A percentile compares a stretch with the other conserved stretches of the same genome.
These are phyloP conservation scores for Malachius bipustulatus DNA, from an alignment of 2,888 invertebrate genomes.

Conservation along the genomic window DNA sequence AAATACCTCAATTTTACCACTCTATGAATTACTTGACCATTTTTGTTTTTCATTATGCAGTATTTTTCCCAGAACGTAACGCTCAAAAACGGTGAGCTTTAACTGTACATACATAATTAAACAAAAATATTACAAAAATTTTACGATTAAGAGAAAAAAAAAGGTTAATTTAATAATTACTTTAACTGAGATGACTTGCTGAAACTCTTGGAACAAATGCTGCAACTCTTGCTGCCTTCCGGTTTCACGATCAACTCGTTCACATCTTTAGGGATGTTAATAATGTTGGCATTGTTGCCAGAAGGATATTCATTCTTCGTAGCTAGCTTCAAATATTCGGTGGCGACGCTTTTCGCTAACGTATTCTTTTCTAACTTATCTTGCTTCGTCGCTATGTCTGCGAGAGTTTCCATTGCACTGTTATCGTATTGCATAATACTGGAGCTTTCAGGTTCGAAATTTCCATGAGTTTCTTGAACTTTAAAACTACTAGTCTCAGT, in stretches of 20 bases:
- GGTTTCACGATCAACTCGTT: constrained; percentile 36
- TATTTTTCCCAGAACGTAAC: too few relatives aligned
- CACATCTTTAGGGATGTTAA: constrained; percentile 27
- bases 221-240: constrained; percentile 37
- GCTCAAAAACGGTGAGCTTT: too few relatives aligned
- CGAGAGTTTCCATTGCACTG: constrained; percentile 38
- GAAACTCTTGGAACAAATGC: constrained; percentile 83
- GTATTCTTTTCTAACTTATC: constrained; percentile 37
- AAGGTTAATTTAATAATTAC: constrained; percentile 21
- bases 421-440: constrained; percentile 30
- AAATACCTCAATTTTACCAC: too few relatives aligned
- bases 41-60: too few relatives aligned
- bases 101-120: too few relatives aligned
- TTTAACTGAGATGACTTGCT: constrained; percentile 81
- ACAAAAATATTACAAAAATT: too few relatives aligned
- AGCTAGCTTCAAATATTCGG: constrained; percentile 53
- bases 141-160: constrained; percentile 3
- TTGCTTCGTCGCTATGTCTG: constrained; percentile 36
- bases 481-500: too few relatives aligned
- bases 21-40: too few relatives aligned
- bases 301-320: constrained; percentile 31
- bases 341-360: constrained; percentile 53
- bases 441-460: constrained; percentile 12
- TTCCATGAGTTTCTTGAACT: too few relatives aligned
- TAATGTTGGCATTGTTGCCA: constrained; percentile 16